Base-by-base conservation (phyloP, 2,888 invertebrate species). In the Netelia fuscicornis region DNA sequence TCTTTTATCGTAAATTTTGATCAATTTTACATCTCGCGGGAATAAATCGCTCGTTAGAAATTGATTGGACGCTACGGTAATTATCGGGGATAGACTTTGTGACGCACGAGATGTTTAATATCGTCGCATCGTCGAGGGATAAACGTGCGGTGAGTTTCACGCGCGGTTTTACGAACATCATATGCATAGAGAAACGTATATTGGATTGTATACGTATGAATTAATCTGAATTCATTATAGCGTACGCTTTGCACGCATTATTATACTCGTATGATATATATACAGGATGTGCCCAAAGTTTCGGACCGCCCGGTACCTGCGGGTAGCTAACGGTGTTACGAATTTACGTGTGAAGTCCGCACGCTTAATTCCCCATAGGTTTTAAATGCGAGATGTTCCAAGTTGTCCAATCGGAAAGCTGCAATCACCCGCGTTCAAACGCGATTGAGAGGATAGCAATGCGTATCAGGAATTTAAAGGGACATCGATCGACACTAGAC, bases 191-290 rank as follows among this genome's bases (percentile, higher is more conserved):
- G 37, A 58, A 23, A 25, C 17, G 17, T 68, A 54, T 44, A 67
- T 48, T 17, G 52, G 62, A 70, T 74, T 56, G 30, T 30, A 44
- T 62, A 64, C 68, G 20, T 62, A 79, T 54, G 62, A 83, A 79
- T 83, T 78, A 62, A 52, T 52, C 54, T 9, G 48, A 37, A 83
- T 83, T 78, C 78, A 62, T 74, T 54, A 54, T 10, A 25, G 60
- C 67, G 68, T 52, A 30, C 17, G 68, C 42, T 25, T 30, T 25
- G 20, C 67, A 25, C 48, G 44, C 5, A 10, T 54, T 48, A 54
- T 56, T 65, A 58, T 72, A 37, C 67, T 58, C 58, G 13, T 2
- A 48, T 13, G 10, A 48, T 48, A 48, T 48, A 30, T 48, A 48
- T 48, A 48, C 13, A 2, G 13, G 48, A 13, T 48, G 48, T 48